phyloP scores from a whole-genome alignment of 2,113 vertebrate species.

The Equus przewalskii region DNA sequence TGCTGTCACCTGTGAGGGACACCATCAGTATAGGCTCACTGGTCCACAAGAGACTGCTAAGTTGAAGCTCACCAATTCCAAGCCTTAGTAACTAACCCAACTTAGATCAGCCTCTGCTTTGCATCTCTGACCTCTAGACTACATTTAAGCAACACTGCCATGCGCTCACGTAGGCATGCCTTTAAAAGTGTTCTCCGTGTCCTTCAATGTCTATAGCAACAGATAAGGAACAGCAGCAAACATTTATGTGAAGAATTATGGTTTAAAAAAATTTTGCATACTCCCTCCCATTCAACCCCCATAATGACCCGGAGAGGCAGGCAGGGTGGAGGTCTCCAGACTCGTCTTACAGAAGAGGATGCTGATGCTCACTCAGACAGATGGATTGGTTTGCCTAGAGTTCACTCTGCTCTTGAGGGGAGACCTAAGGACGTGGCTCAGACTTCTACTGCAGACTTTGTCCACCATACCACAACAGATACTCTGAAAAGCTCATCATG shows the following conservation, averaged over 20 bases:
- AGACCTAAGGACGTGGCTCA: neutral
- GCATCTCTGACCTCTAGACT: neutral
- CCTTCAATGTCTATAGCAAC: neutral
- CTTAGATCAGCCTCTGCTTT: neutral
- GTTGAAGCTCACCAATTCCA: neutral
- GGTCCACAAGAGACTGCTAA: neutral
- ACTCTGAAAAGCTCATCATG: neutral
- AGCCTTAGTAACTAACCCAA: neutral
- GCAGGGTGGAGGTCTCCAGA: neutral
- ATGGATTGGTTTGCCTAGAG: neutral
- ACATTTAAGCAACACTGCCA: neutral
- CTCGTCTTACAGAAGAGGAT: neutral
- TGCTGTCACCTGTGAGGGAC: slow-evolving; percentile 93
- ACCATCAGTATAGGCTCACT: neutral
- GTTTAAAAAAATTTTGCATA: neutral
- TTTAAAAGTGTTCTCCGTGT: neutral
- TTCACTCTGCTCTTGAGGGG: neutral
- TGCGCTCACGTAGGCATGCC: neutral
- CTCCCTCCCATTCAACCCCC: neutral
- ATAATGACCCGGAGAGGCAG: neutral
- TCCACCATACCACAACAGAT: neutral
- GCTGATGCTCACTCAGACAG: neutral
- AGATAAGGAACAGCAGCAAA: neutral
- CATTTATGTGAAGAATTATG: neutral
- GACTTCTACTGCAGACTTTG: neutral